Conservation (phyloP, 35 echinoderm and acorn worm species). For the Chiridota heheva region DNA sequence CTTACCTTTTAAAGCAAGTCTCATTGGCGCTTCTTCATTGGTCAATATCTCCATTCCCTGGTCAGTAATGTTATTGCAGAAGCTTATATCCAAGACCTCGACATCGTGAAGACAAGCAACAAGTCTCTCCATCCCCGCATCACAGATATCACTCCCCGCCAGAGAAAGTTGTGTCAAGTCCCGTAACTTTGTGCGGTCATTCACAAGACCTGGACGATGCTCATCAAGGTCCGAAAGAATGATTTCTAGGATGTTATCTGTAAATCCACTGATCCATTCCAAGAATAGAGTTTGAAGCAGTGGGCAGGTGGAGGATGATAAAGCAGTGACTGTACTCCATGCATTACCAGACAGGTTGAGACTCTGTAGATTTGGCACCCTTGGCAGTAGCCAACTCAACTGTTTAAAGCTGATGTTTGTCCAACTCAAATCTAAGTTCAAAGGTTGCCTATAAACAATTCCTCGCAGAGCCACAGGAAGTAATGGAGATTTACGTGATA, state of each 20-base stretch:
- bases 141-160: conserved; percentile 86
- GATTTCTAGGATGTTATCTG: conserved; percentile 49
- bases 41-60: conserved; percentile 52
- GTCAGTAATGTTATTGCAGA: conserved; percentile 75
- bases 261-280: conserved; percentile 77
- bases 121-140: conserved; percentile 61
- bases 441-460: conserved; percentile 79
- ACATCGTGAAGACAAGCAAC: conserved; percentile 50
- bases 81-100: conserved; percentile 66
- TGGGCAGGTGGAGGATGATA: conserved; percentile 72
- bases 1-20: conserved; percentile 64
- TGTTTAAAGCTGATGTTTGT: conserved; percentile 81
- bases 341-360: conserved; percentile 47
- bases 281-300: conserved; percentile 63
- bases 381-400: conserved; percentile 74
- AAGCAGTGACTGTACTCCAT: conserved; percentile 59
- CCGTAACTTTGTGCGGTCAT: conserved; percentile 70
- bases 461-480: conserved; percentile 53
- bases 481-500: conserved; percentile 46
- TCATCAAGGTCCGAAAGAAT: conserved; percentile 66
- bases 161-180: conserved; percentile 59
- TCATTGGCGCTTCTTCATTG: conserved; percentile 57
- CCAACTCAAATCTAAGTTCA: conserved; percentile 62
- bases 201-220: conserved; percentile 81
- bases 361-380: conserved; percentile 70